These are phyloP conservation scores for Heterodera carotae DNA, from an alignment of 1,140 invertebrate genomes.

Conservation along the genomic window DNA sequence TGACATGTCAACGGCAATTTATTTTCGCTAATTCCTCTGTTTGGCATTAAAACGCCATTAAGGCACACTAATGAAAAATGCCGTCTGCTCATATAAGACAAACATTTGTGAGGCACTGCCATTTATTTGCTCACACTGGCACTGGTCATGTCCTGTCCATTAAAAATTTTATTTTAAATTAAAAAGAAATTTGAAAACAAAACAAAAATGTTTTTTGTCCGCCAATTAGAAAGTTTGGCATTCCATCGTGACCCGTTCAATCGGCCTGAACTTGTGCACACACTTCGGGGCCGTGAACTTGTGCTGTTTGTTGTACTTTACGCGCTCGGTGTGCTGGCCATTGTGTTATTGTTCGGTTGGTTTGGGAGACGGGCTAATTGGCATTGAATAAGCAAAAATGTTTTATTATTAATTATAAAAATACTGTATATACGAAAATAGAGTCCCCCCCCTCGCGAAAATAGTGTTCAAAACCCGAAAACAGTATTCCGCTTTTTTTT, in stretches of 20 bases:
- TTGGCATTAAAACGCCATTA: neutral
- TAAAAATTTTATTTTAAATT: neutral
- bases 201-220: neutral
- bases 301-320: slow-evolving; percentile 24
- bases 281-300: slow-evolving; percentile 17
- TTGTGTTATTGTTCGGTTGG: neutral
- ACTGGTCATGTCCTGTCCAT: too few species aligned
- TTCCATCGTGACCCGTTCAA: slow-evolving; percentile 32
- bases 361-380: neutral
- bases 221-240: slow-evolving; percentile 18
- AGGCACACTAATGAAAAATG: neutral
- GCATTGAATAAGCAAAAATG: neutral
- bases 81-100: neutral
- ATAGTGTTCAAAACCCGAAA: too few species aligned
- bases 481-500: too few species aligned
- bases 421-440: too few species aligned
- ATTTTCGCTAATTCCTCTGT: neutral
- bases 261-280: slow-evolving; percentile 22
- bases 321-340: slow-evolving; percentile 12
- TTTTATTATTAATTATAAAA: neutral
- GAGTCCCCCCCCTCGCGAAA: too few species aligned
- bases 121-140: neutral
- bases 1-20: neutral
- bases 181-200: too few species aligned
- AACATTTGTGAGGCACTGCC: neutral